Evolutionary conservation across 2,888 invertebrate species (phyloP), one percentile per base, ranked within the genome.

Genomic region (Xestoiulus laeticollis): DNA sequence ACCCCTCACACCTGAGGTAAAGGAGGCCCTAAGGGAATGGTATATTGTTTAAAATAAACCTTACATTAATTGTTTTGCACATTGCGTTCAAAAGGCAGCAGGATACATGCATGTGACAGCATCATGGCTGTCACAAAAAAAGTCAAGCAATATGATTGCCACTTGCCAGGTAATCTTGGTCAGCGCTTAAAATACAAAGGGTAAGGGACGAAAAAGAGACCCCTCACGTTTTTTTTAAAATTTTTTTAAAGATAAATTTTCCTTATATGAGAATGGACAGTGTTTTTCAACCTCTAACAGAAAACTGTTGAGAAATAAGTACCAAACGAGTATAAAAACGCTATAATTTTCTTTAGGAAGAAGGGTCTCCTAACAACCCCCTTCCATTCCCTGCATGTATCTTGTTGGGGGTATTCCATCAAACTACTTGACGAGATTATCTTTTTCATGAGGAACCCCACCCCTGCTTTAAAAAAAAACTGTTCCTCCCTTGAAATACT

Each of bases 381-480:
- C 78, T 78, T 78, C 16, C 78, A 30, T 78, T 78, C 78, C 78
- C 30, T 30, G 30, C 16, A 30, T 30, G 30, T 26, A 30, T 30
- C 78, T 78, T 78, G 78, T 32, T 78, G 78, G 78, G 68, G 78
- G 30, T 78, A 78, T 78, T 68, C 68, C 68, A 26, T 68, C 26
- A 68, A 68, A 68, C 26, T 26, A 68, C 26, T 68, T 10, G 19
- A 2, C 1, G 68, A 68, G 26, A 68, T 68, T 32, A 78, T 78
- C 78, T 32, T 32, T 16, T 78, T 78, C 78, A 30, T 2, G 38
- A 32, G 26, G 78, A 32, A 30, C 30, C 78, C 78, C 78, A 68
- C 68, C 68, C 68, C 12, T 68, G 68, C 68, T 68, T 68, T 26
- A 26, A 68, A 68, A 68, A 68, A 68, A 68, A 59, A 59, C 48